Conservation (phyloP, 1,140 invertebrate species). For the Tribolium madens region DNA sequence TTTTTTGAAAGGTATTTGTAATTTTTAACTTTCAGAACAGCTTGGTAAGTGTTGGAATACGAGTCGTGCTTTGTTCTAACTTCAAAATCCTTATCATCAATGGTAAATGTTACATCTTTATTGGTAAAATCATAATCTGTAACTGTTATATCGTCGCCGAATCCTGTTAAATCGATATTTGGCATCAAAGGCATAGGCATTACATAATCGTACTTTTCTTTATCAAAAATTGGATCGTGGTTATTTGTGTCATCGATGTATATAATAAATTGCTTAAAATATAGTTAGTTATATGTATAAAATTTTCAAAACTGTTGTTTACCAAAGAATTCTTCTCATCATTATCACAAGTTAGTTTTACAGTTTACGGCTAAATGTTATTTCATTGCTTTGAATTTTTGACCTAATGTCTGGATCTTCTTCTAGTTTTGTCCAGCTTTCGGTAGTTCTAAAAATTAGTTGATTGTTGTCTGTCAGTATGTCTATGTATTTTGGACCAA, state of each 20-base stretch:
- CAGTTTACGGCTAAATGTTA: no score
- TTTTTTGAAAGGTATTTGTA: not conserved
- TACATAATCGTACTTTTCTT: slow-evolving; percentile 45
- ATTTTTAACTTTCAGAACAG: slow-evolving; percentile 43
- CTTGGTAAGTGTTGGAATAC: slow-evolving; percentile 20
- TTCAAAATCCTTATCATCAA: slow-evolving; percentile 47
- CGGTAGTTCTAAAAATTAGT: no score
- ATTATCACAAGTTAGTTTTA: no score
- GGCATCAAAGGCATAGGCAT: slow-evolving; percentile 56
- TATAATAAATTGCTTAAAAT: not conserved
- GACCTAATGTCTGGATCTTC: no score
- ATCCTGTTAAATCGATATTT: slow-evolving; percentile 46
- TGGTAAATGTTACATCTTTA: slow-evolving; percentile 48
- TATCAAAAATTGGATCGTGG: slow-evolving; percentile 27
- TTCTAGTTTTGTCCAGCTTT: no score
- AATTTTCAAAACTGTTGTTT: no score
- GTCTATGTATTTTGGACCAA: no score
- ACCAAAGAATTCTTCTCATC: no score
- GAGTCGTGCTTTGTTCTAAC: slow-evolving; percentile 17
- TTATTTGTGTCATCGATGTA: slow-evolving; percentile 44
- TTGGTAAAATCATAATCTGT: slow-evolving; percentile 57
- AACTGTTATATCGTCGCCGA: slow-evolving; percentile 48
- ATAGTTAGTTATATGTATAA: not conserved
- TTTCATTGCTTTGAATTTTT: no score
- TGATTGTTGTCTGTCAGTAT: no score